A percentile compares a stretch with the other conserved stretches of the same genome.
Conservation (phyloP, 2,888 invertebrate species). For the Plebejus anna region DNA sequence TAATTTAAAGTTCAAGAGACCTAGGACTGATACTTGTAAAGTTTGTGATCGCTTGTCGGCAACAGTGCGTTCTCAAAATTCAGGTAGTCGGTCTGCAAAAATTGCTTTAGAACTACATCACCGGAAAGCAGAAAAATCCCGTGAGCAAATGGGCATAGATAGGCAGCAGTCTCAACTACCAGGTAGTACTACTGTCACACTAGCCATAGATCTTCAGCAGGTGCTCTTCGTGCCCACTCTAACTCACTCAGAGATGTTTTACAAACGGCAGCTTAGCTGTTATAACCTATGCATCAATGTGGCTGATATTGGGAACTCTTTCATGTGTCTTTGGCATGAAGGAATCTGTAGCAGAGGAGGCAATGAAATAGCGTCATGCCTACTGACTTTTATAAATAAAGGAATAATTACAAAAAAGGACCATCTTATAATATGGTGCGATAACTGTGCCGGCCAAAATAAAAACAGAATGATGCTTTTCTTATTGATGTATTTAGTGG, state of each 20-base stretch:
- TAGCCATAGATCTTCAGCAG: constrained; percentile 30
- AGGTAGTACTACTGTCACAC: constrained; percentile 30
- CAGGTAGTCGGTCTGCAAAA: constrained; percentile 16
- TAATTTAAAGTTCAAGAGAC: constrained; percentile 30
- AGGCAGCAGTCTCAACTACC: constrained; percentile 29
- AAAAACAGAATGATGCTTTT: constrained; percentile 30
- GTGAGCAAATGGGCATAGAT: constrained; percentile 29
- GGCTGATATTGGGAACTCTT: constrained; percentile 29
- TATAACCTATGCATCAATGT: constrained; percentile 32
- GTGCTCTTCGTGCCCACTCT: constrained; percentile 30
- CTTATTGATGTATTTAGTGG: constrained; percentile 8
- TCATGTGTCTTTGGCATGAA: constrained; percentile 30
- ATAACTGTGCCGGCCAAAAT: constrained; percentile 27
- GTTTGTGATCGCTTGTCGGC: constrained; percentile 29
- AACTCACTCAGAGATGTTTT: constrained; percentile 30
- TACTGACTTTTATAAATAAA: no score
- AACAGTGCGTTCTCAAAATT: constrained; percentile 30
- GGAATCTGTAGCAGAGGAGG: constrained; percentile 16
- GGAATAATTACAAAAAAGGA: no score
- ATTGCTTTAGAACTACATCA: constrained; percentile 31
- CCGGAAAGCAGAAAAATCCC: constrained; percentile 31
- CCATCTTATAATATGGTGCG: neutral
- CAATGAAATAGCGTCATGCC: constrained; percentile 21
- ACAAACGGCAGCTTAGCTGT: constrained; percentile 31
- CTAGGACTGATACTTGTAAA: constrained; percentile 32